phyloP scores from a whole-genome alignment of 2,888 invertebrate genomes.

The Yponomeuta malinellus region DNA sequence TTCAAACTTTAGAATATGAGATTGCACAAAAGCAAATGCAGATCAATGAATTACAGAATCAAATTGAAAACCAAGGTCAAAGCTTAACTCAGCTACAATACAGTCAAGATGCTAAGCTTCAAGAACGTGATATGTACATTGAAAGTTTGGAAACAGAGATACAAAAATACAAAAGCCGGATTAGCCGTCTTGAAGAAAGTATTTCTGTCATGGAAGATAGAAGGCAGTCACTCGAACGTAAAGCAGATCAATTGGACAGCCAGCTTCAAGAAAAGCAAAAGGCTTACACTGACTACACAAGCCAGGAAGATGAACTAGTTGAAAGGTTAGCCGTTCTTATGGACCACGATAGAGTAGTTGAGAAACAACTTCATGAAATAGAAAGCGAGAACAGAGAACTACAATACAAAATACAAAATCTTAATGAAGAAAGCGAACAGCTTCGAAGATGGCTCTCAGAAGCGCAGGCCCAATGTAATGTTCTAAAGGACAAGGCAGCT shows the following conservation, averaged over 20 bases:
- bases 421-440: slow-evolving; percentile 70
- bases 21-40: slow-evolving; percentile 52
- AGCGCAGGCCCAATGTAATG: slow-evolving; percentile 54
- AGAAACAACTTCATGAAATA: slow-evolving; percentile 77
- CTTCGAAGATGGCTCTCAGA: slow-evolving; percentile 60
- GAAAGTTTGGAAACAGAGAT: slow-evolving; percentile 83
- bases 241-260: slow-evolving; percentile 76
- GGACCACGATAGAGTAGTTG: slow-evolving; percentile 78
- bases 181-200: slow-evolving; percentile 80
- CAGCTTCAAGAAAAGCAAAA: slow-evolving; percentile 77
- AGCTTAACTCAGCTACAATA: slow-evolving; percentile 54
- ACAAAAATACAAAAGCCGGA: slow-evolving; percentile 77
- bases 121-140: slow-evolving; percentile 83
- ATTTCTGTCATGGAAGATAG: slow-evolving; percentile 77
- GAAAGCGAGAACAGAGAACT: slow-evolving; percentile 74
- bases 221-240: slow-evolving; percentile 75
- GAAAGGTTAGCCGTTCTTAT: slow-evolving; percentile 77
- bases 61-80: slow-evolving; percentile 49
- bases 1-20: slow-evolving; percentile 53
- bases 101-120: slow-evolving; percentile 80
- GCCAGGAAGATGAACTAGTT: slow-evolving; percentile 78
- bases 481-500: slow-evolving; percentile 48
- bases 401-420: slow-evolving; percentile 68
- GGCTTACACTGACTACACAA: slow-evolving; percentile 74
- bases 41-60: slow-evolving; percentile 46